Base-by-base conservation (phyloP, 1,140 invertebrate species). In the Drosophila fuyamai region DNA sequence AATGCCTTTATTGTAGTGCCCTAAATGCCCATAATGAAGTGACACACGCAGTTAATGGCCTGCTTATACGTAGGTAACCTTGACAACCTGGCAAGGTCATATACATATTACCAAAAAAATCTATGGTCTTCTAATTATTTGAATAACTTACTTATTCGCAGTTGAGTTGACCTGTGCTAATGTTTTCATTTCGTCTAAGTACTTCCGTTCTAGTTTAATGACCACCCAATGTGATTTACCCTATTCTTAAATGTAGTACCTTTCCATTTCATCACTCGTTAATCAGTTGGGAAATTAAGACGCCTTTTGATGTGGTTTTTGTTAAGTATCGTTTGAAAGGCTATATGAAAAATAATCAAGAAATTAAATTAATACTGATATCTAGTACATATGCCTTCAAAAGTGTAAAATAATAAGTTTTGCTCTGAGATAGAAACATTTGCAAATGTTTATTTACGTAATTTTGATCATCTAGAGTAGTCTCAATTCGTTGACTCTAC, bases 1-100 rank as follows among this genome's bases (percentile, higher is more conserved):
- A 85, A 86, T 85, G 75, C 57, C 60, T 53, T 27, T 67, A 73
- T 86, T 86, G 83, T 86, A 73, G 55, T 48, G 51, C 79, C 59
- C 70, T 83, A 79, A 86, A 79, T 91, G 83, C 73, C 65, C 74
- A 90, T 90, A 90, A 90, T 91, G 89, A 90, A 90, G 80, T 90
- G 86, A 88, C 86, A 90, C 86, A 90, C 86, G 89, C 86, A 91
- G 88, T 91, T 90, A 91, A 90, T 90, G 80, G 53, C 18, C 23
- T 48, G 53, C 44, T 36, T 48, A 43, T 57, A 47, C 23, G 60
- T 32, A 73, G 63, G 60, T 23, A 76, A 60, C 83, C 83, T 88
- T 88, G 83, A 88, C 62, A 56, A 59, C 36, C 54, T 44, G 27
- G 6, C 79, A 90, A 86, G 86, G 86, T 77, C 79, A 55, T 23